Evolutionary conservation across 2,113 vertebrate species (phyloP).

Genomic region (Pagrus major): DNA sequence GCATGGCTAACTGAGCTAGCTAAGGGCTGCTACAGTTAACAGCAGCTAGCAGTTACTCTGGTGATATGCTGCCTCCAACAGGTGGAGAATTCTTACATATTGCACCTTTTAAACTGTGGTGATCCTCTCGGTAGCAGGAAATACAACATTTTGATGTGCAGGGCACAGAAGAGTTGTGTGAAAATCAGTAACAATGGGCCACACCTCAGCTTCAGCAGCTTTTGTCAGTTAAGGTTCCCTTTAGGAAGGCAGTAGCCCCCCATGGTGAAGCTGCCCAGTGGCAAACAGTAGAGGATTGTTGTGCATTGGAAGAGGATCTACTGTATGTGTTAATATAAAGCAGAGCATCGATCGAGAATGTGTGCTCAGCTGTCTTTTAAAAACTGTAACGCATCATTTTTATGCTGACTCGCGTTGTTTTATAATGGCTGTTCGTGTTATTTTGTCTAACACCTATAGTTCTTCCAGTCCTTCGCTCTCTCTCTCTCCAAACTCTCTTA

Average conservation of each 20-base stretch:
- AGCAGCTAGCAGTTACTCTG: no score
- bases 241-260: no score
- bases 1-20: no score
- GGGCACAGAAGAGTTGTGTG: not conserved
- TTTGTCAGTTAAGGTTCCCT: not conserved
- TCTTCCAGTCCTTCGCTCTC: no score
- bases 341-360: not conserved
- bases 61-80: no score
- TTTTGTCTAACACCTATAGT: not conserved
- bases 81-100: no score
- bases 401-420: slow-evolving; percentile 18
- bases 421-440: not conserved
- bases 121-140: not conserved
- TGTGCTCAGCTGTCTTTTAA: not conserved
- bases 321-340: not conserved
- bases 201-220: not conserved
- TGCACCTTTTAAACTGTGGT: not conserved
- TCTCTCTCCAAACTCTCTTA: slow-evolving; percentile 1
- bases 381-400: not conserved
- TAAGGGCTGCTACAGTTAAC: no score
- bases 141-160: not conserved
- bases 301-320: not conserved
- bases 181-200: not conserved
- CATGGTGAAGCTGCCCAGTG: not conserved
- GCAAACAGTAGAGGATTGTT: not conserved